Evolutionary conservation across 2,888 invertebrate species (phyloP).

Genomic region (Drosophila merina): DNA sequence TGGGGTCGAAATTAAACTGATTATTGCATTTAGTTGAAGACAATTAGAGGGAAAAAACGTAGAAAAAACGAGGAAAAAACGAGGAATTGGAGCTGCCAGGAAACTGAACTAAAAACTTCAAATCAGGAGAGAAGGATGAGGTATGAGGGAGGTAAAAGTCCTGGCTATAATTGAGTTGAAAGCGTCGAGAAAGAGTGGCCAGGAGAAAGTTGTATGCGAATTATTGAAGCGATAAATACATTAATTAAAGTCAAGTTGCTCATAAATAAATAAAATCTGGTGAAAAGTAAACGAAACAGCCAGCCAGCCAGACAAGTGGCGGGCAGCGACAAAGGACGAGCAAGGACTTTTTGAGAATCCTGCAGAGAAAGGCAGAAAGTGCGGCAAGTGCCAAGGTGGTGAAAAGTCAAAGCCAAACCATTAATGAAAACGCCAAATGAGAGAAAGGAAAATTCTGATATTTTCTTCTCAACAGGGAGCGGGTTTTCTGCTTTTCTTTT

Average conservation of each 20-base stretch:
- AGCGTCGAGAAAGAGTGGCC: not conserved
- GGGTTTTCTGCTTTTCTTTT: not conserved
- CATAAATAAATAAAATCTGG: conserved; percentile 71
- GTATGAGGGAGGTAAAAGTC: not conserved
- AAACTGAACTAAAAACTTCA: conserved; percentile 30
- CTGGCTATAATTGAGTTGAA: conserved; percentile 27
- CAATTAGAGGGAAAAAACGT: conserved; percentile 24
- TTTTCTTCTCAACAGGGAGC: conserved; percentile 1
- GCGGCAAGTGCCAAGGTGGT: conserved; percentile 22
- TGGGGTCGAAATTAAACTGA: conserved; percentile 46
- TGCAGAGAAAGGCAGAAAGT: conserved; percentile 14
- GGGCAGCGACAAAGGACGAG: conserved; percentile 2
- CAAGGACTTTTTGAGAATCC: conserved; percentile 1
- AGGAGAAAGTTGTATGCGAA: conserved; percentile 65
- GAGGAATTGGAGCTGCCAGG: not conserved
- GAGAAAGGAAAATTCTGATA: conserved; percentile 19
- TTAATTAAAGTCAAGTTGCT: conserved; percentile 78
- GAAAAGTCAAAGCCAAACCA: conserved; percentile 42
- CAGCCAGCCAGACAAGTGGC: conserved; percentile 20
- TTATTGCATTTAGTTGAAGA: conserved; percentile 51
- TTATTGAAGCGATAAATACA: conserved; percentile 79
- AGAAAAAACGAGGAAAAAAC: not conserved
- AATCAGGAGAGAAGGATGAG: not conserved
- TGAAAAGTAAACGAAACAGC: conserved; percentile 47
- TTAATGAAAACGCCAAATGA: conserved; percentile 28